These are phyloP conservation scores for Mesorhabditis spiculigera DNA, from an alignment of 2,888 invertebrate genomes.

Conservation along the genomic window DNA sequence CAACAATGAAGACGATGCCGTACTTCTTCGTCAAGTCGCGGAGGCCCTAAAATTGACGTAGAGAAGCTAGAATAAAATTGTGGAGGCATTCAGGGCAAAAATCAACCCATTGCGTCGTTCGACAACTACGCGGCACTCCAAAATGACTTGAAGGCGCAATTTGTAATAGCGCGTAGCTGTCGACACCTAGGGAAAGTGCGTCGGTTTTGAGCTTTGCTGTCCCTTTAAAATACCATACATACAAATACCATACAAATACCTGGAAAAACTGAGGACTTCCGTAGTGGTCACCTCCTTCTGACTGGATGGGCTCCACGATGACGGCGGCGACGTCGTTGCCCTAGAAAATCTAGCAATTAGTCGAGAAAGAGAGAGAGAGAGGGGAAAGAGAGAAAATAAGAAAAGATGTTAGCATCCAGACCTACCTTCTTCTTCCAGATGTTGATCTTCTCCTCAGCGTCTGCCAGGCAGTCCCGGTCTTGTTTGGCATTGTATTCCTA, in stretches of 20 bases:
- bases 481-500: constrained; percentile 74
- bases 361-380: background rate
- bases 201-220: no score
- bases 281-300: constrained; percentile 93
- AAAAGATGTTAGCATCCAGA: background rate
- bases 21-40: constrained; percentile 77
- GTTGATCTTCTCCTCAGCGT: constrained; percentile 59
- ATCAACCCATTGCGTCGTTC: no score
- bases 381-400: background rate
- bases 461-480: constrained; percentile 73
- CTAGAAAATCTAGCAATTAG: constrained; percentile 10
- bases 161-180: no score
- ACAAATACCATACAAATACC: background rate
- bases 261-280: constrained; percentile 54
- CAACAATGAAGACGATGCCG: constrained; percentile 78
- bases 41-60: constrained; percentile 66
- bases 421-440: constrained; percentile 44
- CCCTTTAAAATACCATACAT: no score
- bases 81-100: no score
- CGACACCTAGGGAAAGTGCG: no score
- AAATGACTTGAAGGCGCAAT: no score
- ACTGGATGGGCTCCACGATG: constrained; percentile 90
- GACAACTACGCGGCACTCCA: no score
- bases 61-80: no score
- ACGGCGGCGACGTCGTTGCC: constrained; percentile 79